These are phyloP conservation scores for Himalopsyche japonica DNA, from an alignment of 2,888 invertebrate genomes.

Conservation along the genomic window DNA sequence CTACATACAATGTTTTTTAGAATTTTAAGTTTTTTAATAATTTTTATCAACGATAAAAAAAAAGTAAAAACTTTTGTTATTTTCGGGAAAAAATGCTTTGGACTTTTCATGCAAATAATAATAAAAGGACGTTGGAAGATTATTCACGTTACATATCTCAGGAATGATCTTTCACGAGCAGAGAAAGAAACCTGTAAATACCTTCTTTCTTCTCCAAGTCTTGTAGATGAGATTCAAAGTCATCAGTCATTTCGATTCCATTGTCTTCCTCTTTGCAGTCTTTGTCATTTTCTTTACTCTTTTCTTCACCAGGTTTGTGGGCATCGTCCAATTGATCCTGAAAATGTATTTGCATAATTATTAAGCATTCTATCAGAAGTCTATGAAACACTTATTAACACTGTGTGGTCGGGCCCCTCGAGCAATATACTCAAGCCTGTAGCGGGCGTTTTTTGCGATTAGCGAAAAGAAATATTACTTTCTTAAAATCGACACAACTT, in stretches of 20 bases:
- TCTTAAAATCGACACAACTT: too few relatives aligned
- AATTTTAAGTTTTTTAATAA: not conserved
- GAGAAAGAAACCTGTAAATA: not conserved
- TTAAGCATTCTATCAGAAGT: not conserved
- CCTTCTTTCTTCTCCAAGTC: constrained; percentile 70
- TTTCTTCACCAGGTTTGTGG: constrained; percentile 74
- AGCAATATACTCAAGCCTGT: not conserved
- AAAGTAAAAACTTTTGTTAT: too few relatives aligned
- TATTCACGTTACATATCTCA: not conserved
- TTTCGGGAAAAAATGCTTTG: too few relatives aligned
- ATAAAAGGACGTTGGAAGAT: not conserved
- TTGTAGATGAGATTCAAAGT: constrained; percentile 88
- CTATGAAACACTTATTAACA: not conserved
- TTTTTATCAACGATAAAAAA: too few relatives aligned
- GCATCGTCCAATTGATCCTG: constrained; percentile 94
- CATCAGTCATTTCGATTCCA: constrained; percentile 94
- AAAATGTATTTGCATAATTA: constrained; percentile 46
- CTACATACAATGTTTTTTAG: too few relatives aligned
- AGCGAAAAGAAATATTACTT: too few relatives aligned
- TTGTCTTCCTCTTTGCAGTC: constrained; percentile 88
- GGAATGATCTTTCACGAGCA: not conserved
- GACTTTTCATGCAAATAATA: too few relatives aligned
- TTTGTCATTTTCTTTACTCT: constrained; percentile 70
- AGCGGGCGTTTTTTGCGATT: not conserved
- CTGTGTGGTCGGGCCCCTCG: not conserved